Conservation (phyloP, 1,140 invertebrate genomes). For the Drosophila azteca region DNA sequence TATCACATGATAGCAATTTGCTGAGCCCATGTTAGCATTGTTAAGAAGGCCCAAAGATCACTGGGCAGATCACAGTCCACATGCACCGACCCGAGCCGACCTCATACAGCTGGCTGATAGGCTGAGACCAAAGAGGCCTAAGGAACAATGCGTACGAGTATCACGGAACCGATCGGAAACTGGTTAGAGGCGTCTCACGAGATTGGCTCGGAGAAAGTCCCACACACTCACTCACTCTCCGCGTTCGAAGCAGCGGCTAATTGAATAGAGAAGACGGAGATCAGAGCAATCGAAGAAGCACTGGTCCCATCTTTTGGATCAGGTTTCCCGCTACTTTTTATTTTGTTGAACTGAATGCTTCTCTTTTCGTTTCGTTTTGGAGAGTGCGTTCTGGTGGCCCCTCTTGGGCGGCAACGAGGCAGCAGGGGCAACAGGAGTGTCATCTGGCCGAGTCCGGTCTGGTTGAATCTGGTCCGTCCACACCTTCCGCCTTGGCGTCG, state of each 20-base stretch:
- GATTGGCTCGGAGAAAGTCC: slow-evolving; percentile 37
- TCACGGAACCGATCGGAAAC: slow-evolving; percentile 44
- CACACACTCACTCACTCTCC: slow-evolving; percentile 29
- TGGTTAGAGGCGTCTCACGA: slow-evolving; percentile 19
- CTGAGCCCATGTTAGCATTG: too few species aligned
- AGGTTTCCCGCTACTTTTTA: slow-evolving; percentile 38
- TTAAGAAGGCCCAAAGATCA: too few species aligned
- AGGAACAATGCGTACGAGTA: slow-evolving; percentile 1
- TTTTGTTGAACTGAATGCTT: background rate
- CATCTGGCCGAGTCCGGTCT: slow-evolving; percentile 22
- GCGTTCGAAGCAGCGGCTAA: slow-evolving; percentile 13
- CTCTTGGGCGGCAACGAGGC: background rate
- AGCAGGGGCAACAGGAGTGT: slow-evolving; percentile 15
- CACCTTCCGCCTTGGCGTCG: slow-evolving; percentile 5
- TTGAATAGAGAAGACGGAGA: slow-evolving; percentile 32
- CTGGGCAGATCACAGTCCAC: too few species aligned
- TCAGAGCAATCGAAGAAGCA: slow-evolving; percentile 37
- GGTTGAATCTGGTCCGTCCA: slow-evolving; percentile 19
- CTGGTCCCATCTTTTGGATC: slow-evolving; percentile 27
- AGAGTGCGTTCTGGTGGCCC: too few species aligned
- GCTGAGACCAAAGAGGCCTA: too few species aligned
- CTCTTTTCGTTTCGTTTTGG: background rate
- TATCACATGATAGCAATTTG: too few species aligned
- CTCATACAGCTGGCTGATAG: too few species aligned
- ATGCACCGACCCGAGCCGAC: too few species aligned